phyloP scores from a whole-genome alignment of 1,140 invertebrate genomes.

The Zaprionus kolodkinae region DNA sequence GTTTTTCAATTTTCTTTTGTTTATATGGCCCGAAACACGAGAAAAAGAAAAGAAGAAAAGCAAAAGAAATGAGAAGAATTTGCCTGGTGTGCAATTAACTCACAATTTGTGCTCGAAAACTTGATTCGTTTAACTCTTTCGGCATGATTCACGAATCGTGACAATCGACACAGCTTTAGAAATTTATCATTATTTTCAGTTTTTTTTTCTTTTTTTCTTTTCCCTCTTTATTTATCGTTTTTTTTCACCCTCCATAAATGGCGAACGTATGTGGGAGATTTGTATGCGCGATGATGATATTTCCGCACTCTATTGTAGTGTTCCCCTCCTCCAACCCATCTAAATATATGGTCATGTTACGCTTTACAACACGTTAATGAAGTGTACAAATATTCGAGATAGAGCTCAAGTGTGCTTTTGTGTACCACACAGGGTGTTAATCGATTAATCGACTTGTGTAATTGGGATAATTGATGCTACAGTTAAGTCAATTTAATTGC shows the following conservation, averaged over 20 bases:
- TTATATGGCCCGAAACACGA: constrained; percentile 10
- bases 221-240: neutral
- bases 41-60: constrained; percentile 13
- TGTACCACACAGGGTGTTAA: constrained; percentile 27
- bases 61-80: constrained; percentile 23
- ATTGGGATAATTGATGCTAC: constrained; percentile 20
- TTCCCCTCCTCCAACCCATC: neutral
- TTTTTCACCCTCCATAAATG: constrained; percentile 28
- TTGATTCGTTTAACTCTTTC: constrained; percentile 11
- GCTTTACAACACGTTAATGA: constrained; percentile 31
- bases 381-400: constrained; percentile 23
- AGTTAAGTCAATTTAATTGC: constrained; percentile 4
- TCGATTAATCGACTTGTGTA: constrained; percentile 20
- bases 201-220: neutral
- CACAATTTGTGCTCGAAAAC: constrained; percentile 26
- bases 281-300: constrained; percentile 9
- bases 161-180: constrained; percentile 36
- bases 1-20: constrained; percentile 18
- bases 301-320: constrained; percentile 24
- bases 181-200: constrained; percentile 42
- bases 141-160: constrained; percentile 43
- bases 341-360: constrained; percentile 28
- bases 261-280: constrained; percentile 31
- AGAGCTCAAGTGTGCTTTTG: constrained; percentile 13
- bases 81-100: constrained; percentile 33